Conservation (phyloP, 2,797 vertebrate genomes). For the Anisognathus igniventris region DNA sequence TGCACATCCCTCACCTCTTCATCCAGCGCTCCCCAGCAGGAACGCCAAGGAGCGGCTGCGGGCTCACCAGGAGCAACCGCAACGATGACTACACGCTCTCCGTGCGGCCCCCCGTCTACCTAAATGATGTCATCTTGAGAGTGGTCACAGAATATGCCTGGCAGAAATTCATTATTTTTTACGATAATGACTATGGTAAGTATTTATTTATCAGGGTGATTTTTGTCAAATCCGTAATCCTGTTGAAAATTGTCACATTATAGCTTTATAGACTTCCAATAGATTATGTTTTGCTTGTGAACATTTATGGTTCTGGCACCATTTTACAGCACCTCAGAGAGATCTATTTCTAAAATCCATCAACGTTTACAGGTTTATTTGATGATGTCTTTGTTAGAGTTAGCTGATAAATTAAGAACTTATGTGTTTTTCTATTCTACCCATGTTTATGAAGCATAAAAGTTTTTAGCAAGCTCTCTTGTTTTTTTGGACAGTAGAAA, state of each 20-base stretch:
- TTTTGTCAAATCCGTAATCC: not conserved
- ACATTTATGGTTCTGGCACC: not conserved
- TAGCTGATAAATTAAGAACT: not conserved
- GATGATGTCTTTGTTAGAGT: not conserved
- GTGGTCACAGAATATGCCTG: conserved; percentile 96
- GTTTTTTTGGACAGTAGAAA: not conserved
- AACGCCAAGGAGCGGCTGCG: conserved; percentile 89
- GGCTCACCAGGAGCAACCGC: conserved; percentile 81
- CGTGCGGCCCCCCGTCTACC: conserved; percentile 92
- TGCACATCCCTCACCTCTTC: conserved; percentile 98
- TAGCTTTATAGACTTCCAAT: not conserved
- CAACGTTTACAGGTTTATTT: not conserved
- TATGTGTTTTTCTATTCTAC: not conserved
- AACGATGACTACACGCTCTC: conserved; percentile 94
- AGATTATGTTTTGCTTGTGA: not conserved
- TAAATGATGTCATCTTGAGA: conserved; percentile 95
- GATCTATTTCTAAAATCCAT: not conserved
- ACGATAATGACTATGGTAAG: conserved; percentile 94
- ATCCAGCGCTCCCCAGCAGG: conserved; percentile 89
- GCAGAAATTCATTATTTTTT: conserved; percentile 99
- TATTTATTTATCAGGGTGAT: not conserved
- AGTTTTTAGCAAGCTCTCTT: not conserved
- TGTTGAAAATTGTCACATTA: not conserved
- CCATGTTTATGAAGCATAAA: not conserved
- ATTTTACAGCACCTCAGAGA: not conserved